These are phyloP conservation scores for Lepilemur ruficaudatus DNA, from an alignment of 2,797 vertebrate genomes.

Conservation along the genomic window DNA sequence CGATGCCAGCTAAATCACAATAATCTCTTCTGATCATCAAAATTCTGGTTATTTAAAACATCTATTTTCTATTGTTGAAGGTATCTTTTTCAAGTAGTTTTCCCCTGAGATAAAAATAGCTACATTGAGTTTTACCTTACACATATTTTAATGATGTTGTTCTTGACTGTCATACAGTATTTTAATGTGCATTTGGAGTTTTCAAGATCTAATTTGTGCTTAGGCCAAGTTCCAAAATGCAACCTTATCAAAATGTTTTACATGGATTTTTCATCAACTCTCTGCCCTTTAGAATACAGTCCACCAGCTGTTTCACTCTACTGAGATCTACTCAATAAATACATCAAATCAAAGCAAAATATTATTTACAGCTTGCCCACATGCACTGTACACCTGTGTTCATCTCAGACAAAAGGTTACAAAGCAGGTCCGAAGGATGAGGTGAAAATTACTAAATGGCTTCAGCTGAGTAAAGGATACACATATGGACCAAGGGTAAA, in stretches of 20 bases:
- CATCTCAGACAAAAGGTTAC: slow-evolving; percentile 28
- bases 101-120: slow-evolving; percentile 9
- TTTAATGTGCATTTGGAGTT: not conserved
- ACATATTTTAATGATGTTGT: slow-evolving; percentile 18
- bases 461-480: not conserved
- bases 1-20: not conserved
- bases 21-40: not conserved
- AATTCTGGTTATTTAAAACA: not conserved
- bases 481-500: not conserved
- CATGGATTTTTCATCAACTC: slow-evolving; percentile 40
- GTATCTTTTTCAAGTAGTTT: slow-evolving; percentile 17
- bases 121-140: not conserved
- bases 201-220: slow-evolving; percentile 22
- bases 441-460: not conserved
- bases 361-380: not conserved
- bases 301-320: slow-evolving; percentile 11
- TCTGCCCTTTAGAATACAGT: slow-evolving; percentile 49
- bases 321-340: slow-evolving; percentile 20
- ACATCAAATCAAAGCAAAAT: slow-evolving; percentile 25
- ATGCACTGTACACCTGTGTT: not conserved
- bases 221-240: slow-evolving; percentile 15
- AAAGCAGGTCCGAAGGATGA: not conserved
- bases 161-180: slow-evolving; percentile 20
- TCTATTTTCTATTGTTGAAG: not conserved
- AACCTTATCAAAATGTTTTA: slow-evolving; percentile 50